Percentiles rank a stretch among this genome's conserved stretches.
phyloP scores from a whole-genome alignment of 2,888 invertebrate species.

The Archips xylosteana region DNA sequence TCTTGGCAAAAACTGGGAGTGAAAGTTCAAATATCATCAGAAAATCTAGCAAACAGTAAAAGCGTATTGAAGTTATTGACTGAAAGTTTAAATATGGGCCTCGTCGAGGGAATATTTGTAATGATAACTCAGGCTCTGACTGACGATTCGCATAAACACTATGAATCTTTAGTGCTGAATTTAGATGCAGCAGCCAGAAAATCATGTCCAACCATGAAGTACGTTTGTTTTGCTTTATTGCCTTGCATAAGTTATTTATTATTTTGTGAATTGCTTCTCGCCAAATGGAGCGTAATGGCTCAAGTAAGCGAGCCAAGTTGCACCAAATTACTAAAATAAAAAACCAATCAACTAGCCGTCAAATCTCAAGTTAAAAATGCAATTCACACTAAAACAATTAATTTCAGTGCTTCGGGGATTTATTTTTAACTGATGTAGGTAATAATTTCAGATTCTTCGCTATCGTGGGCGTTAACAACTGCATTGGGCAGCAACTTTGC shows the following conservation, averaged over 20 bases:
- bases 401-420: background rate
- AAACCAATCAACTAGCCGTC: too few species aligned
- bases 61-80: constrained; percentile 46
- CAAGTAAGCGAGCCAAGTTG: too few species aligned
- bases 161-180: constrained; percentile 42
- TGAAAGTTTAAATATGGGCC: constrained; percentile 45
- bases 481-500: constrained; percentile 24
- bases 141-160: constrained; percentile 38
- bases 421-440: background rate
- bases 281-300: too few species aligned
- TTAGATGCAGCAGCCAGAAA: constrained; percentile 54
- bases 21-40: constrained; percentile 41
- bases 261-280: too few species aligned
- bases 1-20: constrained; percentile 51
- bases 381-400: background rate
- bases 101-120: constrained; percentile 54
- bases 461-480: constrained; percentile 14
- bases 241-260: background rate
- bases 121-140: constrained; percentile 41
- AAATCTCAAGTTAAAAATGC: too few species aligned
- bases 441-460: constrained; percentile 33
- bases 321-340: too few species aligned
- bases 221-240: constrained; percentile 34
- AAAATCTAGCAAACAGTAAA: constrained; percentile 36
- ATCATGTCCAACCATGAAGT: constrained; percentile 55